Evolutionary conservation across 2,888 invertebrate species (phyloP), one percentile per base, ranked within the genome.

Genomic region (Agonopterix alstromeriana): DNA sequence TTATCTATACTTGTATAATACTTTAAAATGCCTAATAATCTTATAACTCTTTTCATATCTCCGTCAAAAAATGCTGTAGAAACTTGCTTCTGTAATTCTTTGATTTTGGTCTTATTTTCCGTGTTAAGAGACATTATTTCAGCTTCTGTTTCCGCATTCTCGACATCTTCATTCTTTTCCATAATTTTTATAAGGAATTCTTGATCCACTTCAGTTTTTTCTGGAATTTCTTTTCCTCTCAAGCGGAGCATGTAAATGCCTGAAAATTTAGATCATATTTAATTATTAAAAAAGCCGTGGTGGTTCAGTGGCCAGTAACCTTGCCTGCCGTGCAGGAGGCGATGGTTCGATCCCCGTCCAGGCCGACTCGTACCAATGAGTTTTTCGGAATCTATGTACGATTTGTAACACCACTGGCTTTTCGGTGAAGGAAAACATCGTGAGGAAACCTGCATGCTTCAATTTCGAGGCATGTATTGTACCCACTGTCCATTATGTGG

Each of bases 151-250:
- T 89, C 80, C 3, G 94, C 93, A 51, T 91, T 92, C 61, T 93
- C 94, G 0, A 97, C 92, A 76, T 94, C 92, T 85, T 98, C 97
- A 79, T 97, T 98, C 49, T 94, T 90, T 67, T 96, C 96, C 96
- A 98, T 96, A 55, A 98, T 94, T 73, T 93, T 90, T 89, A 93
- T 91, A 0, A 97, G 88, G 70, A 97, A 95, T 55, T 90, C 89
- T 47, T 91, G 87, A 62, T 95, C 92, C 10, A 93, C 67, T 53
- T 91, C 90, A 11, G 93, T 93, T 38, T 92, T 90, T 71, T 94
- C 93, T 0, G 93, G 90, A 55, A 95, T 88, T 9, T 90, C 82
- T 50, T 91, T 75, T 0, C 94, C 94, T 57, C 92, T 87, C 45
- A 96, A 77, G 58, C 90, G 77, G 14, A 98, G 83, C 77, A 98